Evolutionary conservation across 1,140 invertebrate genomes (phyloP).

Genomic region (Helicoverpa zea): DNA sequence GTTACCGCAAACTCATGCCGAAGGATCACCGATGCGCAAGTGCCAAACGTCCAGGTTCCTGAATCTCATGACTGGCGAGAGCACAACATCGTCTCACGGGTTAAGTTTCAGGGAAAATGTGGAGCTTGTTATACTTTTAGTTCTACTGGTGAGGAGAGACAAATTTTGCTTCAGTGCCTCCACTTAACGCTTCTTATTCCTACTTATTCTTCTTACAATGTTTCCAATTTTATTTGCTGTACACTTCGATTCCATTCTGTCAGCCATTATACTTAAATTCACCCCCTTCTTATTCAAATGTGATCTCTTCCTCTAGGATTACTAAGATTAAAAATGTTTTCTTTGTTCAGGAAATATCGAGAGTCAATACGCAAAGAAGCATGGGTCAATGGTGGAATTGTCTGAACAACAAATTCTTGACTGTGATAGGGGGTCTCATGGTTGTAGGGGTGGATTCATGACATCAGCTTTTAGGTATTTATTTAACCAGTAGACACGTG

Average conservation of each 20-base stretch:
- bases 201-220: too few species aligned
- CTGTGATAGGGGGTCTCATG: not conserved
- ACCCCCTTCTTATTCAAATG: not conserved
- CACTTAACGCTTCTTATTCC: too few species aligned
- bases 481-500: too few species aligned
- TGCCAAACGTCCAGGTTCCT: not conserved
- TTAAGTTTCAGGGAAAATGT: not conserved
- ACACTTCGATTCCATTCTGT: too few species aligned
- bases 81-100: not conserved
- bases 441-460: not conserved
- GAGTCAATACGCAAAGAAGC: not conserved
- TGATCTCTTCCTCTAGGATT: too few species aligned
- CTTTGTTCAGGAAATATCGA: slow-evolving; percentile 1
- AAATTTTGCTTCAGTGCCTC: too few species aligned
- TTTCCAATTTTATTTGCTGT: too few species aligned
- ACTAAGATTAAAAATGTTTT: too few species aligned
- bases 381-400: not conserved
- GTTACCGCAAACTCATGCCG: not conserved
- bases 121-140: slow-evolving; percentile 20
- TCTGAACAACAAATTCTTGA: slow-evolving; percentile 26
- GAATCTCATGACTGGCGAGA: not conserved
- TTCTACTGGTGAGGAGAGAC: not conserved
- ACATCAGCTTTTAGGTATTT: not conserved
- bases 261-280: too few species aligned
- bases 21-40: not conserved